Evolutionary conservation across 2,888 invertebrate species (phyloP), one percentile per base, ranked within the genome.

Genomic region (Ochlodes sylvanus): DNA sequence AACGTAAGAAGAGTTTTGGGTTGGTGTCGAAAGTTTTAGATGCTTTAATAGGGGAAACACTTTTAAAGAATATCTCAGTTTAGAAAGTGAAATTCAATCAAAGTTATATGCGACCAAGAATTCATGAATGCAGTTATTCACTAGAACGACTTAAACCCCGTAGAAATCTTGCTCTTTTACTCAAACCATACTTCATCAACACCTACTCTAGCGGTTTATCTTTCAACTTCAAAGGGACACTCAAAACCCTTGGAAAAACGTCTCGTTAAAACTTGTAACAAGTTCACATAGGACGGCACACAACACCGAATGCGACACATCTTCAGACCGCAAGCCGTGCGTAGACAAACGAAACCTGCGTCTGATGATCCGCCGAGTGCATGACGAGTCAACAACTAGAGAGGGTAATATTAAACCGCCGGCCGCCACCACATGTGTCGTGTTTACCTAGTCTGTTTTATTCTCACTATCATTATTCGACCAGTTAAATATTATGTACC

Each of bases 241-340:
- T 27, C 12, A 14, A 10, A 52, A 19, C 52, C 14, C 52, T 54
- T 27, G 27, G 3, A 54, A 54, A 54, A 27, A 27, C 38, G n/a
- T 27, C 54, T 54, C 54, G n/a, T 54, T 47, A 47, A 47, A 47
- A 19, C 47, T 9, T 47, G 17, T 47, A 47, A 47, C 27, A 27
- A 54, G 54, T 54, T 54, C 14, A 52, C 54, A 5, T 54, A 54
- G 14, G 54, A 27, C 3, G 27, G 54, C 21, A 54, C 27, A 27
- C 27, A 27, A 54, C 54, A 54, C 54, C 15, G 52, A 52, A 21
- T 10, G 50, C 10, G 19, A 19, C 47, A 52, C 21, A 21, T 52
- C 52, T 52, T 52, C 14, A 52, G 52, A 52, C 52, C 55, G 27
- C 55, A 34, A 55, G 10, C 34, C 55, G 52, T 52, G 34, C 55